Conservation (phyloP, 2,888 invertebrate species). For the Crossocerus cetratus region DNA sequence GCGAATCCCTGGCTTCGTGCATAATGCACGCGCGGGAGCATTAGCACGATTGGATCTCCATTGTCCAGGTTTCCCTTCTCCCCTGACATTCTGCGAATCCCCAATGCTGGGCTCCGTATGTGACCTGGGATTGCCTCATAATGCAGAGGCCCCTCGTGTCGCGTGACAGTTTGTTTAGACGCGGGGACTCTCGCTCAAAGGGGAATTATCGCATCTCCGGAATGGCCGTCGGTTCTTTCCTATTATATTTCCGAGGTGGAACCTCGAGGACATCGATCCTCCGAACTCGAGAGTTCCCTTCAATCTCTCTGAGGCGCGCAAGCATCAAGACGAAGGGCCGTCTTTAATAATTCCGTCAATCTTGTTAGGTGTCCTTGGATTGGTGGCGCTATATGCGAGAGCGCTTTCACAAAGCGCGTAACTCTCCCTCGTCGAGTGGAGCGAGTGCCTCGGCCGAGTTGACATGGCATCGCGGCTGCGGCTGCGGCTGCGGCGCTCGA, state of each 20-base stretch:
- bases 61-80: constrained; percentile 30
- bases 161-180: constrained; percentile 21
- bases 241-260: constrained; percentile 16
- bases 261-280: too few species aligned
- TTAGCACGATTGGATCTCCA: constrained; percentile 66
- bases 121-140: constrained; percentile 5
- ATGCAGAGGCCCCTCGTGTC: background rate
- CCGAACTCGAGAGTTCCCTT: constrained; percentile 19
- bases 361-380: constrained; percentile 33
- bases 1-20: constrained; percentile 52
- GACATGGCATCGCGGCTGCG: too few species aligned
- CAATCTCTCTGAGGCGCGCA: constrained; percentile 21
- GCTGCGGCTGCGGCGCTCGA: background rate
- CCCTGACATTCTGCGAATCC: constrained; percentile 46
- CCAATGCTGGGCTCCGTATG: constrained; percentile 22
- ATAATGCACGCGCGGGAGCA: constrained; percentile 62
- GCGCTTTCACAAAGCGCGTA: background rate
- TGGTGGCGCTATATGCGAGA: constrained; percentile 1
- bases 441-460: too few species aligned
- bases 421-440: too few species aligned
- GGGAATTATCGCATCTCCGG: constrained; percentile 62
- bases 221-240: constrained; percentile 34
- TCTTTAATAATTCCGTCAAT: constrained; percentile 50
- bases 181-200: constrained; percentile 31
- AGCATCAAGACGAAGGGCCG: constrained; percentile 37